phyloP scores from a whole-genome alignment of 53 echinoderm and acorn worm species.

The Arbacia lixula region DNA sequence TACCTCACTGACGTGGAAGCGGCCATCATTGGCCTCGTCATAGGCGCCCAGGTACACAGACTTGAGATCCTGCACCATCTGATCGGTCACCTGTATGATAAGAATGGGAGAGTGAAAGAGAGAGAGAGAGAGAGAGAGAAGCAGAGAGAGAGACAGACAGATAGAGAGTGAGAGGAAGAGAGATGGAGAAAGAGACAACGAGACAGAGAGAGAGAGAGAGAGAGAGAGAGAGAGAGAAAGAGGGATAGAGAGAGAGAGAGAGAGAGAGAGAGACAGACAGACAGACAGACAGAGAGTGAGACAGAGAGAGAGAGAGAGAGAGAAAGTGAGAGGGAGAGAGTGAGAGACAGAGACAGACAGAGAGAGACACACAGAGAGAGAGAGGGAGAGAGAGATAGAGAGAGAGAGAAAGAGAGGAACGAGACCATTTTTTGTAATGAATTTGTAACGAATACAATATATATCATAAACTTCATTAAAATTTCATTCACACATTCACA shows the following conservation, averaged over 20 bases:
- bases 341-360: neutral
- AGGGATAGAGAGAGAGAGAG: neutral
- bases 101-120: constrained; percentile 3
- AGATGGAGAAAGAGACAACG: neutral
- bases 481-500: too few relatives aligned
- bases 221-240: neutral
- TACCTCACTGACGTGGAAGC: constrained; percentile 82
- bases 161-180: neutral
- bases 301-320: neutral
- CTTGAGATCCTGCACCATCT: constrained; percentile 68
- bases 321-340: neutral
- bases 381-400: neutral
- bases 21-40: constrained; percentile 78
- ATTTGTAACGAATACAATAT: too few relatives aligned
- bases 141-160: neutral
- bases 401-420: neutral
- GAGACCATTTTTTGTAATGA: too few relatives aligned
- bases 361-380: neutral
- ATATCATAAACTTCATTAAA: too few relatives aligned
- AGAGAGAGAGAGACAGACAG: neutral
- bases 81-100: constrained; percentile 54
- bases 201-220: neutral
- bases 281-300: neutral
- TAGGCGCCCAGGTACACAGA: constrained; percentile 77
- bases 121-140: neutral